Conservation (phyloP, 1,140 invertebrate species). For the Calycopis cecrops region DNA sequence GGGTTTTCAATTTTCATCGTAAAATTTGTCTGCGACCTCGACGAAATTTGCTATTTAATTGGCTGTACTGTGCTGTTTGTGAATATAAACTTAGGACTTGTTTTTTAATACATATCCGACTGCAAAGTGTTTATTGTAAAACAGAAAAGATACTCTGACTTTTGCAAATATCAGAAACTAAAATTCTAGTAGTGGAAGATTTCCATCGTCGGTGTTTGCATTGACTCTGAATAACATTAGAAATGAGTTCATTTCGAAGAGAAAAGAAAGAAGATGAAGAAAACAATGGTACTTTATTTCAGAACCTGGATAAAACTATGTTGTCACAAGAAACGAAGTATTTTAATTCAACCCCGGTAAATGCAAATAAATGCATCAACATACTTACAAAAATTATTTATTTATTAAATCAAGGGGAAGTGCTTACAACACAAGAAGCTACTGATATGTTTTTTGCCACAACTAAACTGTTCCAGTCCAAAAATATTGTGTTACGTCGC, state of each 20-base stretch:
- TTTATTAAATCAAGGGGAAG: conserved; percentile 91
- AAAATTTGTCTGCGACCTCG: too few relatives aligned
- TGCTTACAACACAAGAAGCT: conserved; percentile 92
- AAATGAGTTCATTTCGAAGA: conserved; percentile 37
- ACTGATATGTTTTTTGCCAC: conserved; percentile 99
- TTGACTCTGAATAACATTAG: background rate
- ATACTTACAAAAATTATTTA: conserved; percentile 98
- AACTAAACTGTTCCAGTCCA: conserved; percentile 98
- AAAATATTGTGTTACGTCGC: conserved; percentile 93
- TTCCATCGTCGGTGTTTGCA: too few relatives aligned
- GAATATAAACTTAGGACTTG: too few relatives aligned
- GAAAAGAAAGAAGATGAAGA: conserved; percentile 53
- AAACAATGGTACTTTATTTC: conserved; percentile 88
- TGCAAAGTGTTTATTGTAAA: too few relatives aligned
- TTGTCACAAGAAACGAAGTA: conserved; percentile 96
- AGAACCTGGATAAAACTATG: conserved; percentile 94
- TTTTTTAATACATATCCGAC: too few relatives aligned
- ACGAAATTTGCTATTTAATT: too few relatives aligned
- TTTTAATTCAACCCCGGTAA: conserved; percentile 97
- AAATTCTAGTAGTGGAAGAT: too few relatives aligned
- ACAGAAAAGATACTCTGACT: too few relatives aligned
- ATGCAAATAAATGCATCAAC: conserved; percentile 95
- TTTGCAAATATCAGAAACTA: too few relatives aligned
- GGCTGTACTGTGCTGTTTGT: too few relatives aligned
- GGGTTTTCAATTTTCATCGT: too few relatives aligned